phyloP scores from a whole-genome alignment of 2,888 invertebrate species.

The Frankliniella fusca region DNA sequence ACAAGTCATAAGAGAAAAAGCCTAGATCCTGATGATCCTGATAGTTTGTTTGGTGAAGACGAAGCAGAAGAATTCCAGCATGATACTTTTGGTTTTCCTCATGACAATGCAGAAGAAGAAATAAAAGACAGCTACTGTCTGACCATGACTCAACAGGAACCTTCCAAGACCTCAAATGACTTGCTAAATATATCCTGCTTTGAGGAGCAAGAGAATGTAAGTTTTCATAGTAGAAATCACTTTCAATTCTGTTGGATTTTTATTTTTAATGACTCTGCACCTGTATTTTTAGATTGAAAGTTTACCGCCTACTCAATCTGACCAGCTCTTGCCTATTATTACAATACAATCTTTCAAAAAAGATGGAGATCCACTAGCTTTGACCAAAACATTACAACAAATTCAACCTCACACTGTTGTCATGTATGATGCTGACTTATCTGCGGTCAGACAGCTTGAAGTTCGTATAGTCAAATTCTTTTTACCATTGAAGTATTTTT shows the following conservation, averaged over 20 bases:
- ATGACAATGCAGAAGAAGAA: conserved; percentile 47
- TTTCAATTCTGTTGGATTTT: background rate
- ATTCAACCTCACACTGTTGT: conserved; percentile 45
- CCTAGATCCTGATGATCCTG: background rate
- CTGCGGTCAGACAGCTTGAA: conserved; percentile 86
- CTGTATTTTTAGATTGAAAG: background rate
- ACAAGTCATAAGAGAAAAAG: background rate
- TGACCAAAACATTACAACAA: conserved; percentile 64
- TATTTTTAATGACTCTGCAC: background rate
- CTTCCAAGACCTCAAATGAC: background rate
- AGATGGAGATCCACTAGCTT: conserved; percentile 64
- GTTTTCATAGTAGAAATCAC: background rate
- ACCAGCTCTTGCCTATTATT: conserved; percentile 45
- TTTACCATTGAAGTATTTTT: background rate
- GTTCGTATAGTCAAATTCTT: conserved; percentile 46
- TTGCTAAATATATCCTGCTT: background rate
- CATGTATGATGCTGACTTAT: conserved; percentile 84
- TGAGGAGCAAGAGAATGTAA: background rate
- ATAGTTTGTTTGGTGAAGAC: conserved; percentile 33
- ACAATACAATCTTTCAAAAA: conserved; percentile 75
- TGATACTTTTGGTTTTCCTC: conserved; percentile 40
- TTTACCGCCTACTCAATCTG: background rate
- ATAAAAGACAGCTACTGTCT: conserved; percentile 63
- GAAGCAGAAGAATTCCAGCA: conserved; percentile 43
- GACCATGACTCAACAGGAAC: conserved; percentile 59